Base-by-base conservation (phyloP, 2,797 vertebrate species). In the Euphonia xanthogaster region DNA sequence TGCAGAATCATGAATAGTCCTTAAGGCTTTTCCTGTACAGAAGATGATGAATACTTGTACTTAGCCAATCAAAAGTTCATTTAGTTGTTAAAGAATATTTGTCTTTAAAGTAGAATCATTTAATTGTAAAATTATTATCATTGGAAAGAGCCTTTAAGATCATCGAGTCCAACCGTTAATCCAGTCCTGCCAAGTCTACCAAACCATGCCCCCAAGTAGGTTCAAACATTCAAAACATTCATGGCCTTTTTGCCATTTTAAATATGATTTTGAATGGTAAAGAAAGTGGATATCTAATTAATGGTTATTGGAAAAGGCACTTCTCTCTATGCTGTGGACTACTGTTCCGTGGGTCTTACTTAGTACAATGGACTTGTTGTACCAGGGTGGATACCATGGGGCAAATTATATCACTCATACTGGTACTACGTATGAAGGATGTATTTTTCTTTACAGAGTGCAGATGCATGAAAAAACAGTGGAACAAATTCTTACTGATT, bases 1-100 rank as follows among this genome's bases (percentile, higher is more conserved):
- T 93, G 86, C 86, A 87, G 63, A 94, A 85, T 85, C 67, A n/a
- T 85, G 60, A 83, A 81, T 80, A 92, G 58, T 86, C 88, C 90
- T 86, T 80, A 87, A 92, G 54, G 14, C 9, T 93, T 84, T 93
- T 96, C 84, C 88, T 89, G 86, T 93, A 60, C 50, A 66, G 71
- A 75, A 82, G 51, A 88, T 92, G 76, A 93, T 78, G 45, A 94
- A 82, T 87, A 75, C 37, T 90, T 67, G 50, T 51, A 68, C 53
- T 80, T 77, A 79, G 37, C 35, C 71, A 85, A 93, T 60, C 74
- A 95, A 57, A 94, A 82, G 40, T 71, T 92, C 57, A 79, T 84
- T 57, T 68, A 50, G 12, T 85, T 66, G 8, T 82, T 87, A 81
- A 93, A 84, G 67, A 82, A 70, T 74, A 73, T 42, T 27, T 76